Evolutionary conservation across 2,888 invertebrate species (phyloP).

Genomic region (Ganaspis brasiliensis): DNA sequence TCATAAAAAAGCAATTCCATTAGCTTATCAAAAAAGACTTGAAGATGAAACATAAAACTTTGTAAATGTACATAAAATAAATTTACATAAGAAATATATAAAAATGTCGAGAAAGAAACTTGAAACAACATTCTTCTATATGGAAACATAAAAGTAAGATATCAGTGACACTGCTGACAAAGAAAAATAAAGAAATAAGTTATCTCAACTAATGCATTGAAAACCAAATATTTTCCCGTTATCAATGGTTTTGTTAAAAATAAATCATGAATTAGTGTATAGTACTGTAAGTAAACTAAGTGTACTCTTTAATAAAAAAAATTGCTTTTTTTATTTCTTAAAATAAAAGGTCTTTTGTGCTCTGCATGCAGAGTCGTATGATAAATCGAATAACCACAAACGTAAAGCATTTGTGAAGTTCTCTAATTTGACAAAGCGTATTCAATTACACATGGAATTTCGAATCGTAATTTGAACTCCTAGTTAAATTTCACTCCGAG

Average conservation of each 20-base stretch:
- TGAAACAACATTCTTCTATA: not conserved
- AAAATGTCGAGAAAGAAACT: conserved; percentile 31
- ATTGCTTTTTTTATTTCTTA: no score
- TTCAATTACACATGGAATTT: conserved; percentile 3
- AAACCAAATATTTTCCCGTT: no score
- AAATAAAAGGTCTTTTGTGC: no score
- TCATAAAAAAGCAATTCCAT: no score
- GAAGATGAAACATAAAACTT: conserved; percentile 6
- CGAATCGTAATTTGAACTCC: conserved; percentile 8
- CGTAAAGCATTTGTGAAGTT: conserved; percentile 5
- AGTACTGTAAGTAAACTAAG: no score
- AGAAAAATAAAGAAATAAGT: conserved; percentile 46
- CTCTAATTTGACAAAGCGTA: conserved; percentile 11
- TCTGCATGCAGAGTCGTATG: not conserved
- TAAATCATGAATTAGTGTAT: no score
- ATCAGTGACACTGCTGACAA: conserved; percentile 48
- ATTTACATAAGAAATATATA: not conserved
- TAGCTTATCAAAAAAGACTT: not conserved
- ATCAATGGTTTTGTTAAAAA: no score
- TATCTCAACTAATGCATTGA: no score
- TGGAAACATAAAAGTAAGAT: conserved; percentile 47
- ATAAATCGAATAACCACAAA: conserved; percentile 2
- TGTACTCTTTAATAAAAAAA: no score
- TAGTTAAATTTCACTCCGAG: not conserved
- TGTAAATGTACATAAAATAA: not conserved